Percentiles rank a stretch among this genome's conserved stretches.
These are phyloP conservation scores for Pholis gunnellus DNA, from an alignment of 2,113 vertebrate species.

Conservation along the genomic window DNA sequence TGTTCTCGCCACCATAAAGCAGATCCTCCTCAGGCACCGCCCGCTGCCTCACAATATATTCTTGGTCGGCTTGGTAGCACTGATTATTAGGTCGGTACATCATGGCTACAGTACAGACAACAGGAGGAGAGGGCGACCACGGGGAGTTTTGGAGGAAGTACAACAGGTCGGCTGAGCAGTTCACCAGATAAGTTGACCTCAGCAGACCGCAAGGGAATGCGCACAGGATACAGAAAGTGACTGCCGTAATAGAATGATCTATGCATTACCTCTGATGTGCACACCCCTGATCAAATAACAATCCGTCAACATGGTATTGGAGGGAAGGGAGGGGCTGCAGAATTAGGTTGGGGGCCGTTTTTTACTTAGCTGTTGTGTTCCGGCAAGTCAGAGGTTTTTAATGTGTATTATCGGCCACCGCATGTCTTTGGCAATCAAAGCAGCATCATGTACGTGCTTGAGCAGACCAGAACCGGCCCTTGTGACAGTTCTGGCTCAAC, in stretches of 20 bases:
- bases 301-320: slow-evolving; percentile 21
- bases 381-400: slow-evolving; percentile 7
- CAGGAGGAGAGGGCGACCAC: slow-evolving; percentile 9
- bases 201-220: slow-evolving; percentile 9
- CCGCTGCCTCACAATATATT: slow-evolving; percentile 59
- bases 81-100: slow-evolving; percentile 76
- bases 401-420: background rate
- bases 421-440: slow-evolving; percentile 16
- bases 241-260: slow-evolving; percentile 20
- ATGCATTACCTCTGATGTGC: slow-evolving; percentile 6
- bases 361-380: slow-evolving; percentile 11
- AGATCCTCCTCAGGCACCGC: slow-evolving; percentile 51
- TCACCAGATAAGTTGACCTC: slow-evolving; percentile 48
- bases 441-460: background rate
- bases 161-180: slow-evolving; percentile 53
- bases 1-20: slow-evolving; percentile 63
- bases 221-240: slow-evolving; percentile 24
- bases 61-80: slow-evolving; percentile 37
- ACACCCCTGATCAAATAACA: slow-evolving; percentile 39
- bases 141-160: slow-evolving; percentile 48
- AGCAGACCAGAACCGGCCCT: background rate
- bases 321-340: background rate
- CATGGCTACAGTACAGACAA: slow-evolving; percentile 48
- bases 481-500: background rate
- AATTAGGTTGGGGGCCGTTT: background rate